phyloP scores from a whole-genome alignment of 2,113 vertebrate genomes.

The Passer domesticus region DNA sequence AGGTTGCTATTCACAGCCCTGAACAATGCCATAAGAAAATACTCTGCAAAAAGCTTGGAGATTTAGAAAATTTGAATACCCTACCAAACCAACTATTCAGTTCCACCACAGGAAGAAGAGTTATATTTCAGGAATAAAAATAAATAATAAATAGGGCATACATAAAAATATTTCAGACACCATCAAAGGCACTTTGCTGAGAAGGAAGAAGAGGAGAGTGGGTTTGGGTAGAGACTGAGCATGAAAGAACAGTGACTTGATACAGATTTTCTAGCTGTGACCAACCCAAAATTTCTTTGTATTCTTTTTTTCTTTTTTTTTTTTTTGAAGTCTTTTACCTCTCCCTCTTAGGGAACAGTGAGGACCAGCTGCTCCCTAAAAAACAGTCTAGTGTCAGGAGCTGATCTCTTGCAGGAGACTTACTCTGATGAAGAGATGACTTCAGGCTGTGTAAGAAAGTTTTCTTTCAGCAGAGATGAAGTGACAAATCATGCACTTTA shows the following conservation, averaged over 20 bases:
- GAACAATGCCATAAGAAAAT: not conserved
- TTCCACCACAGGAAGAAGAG: not conserved
- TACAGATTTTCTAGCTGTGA: not conserved
- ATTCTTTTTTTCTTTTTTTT: not conserved
- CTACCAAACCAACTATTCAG: not conserved
- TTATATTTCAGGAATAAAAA: not conserved
- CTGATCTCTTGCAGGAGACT: not conserved
- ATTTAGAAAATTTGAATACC: not conserved
- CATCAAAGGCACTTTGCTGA: not conserved
- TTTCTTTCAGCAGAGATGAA: conserved; percentile 59
- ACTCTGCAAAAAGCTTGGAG: not conserved
- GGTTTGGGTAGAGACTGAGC: not conserved
- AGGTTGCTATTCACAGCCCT: not conserved
- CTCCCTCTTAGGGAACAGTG: not conserved
- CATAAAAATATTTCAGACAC: not conserved
- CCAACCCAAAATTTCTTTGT: not conserved
- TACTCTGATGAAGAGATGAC: not conserved
- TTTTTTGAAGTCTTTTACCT: not conserved
- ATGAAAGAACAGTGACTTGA: rapidly evolving
- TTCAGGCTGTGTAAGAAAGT: conserved; percentile 9
- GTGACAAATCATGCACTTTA: conserved; percentile 57
- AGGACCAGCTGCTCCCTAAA: not conserved
- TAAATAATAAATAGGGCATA: not conserved
- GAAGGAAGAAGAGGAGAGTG: not conserved
- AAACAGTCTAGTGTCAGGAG: not conserved